Evolutionary conservation across 2,888 invertebrate species (phyloP), one percentile per base, ranked within the genome.

Genomic region (Archaeoteleia sp.): DNA sequence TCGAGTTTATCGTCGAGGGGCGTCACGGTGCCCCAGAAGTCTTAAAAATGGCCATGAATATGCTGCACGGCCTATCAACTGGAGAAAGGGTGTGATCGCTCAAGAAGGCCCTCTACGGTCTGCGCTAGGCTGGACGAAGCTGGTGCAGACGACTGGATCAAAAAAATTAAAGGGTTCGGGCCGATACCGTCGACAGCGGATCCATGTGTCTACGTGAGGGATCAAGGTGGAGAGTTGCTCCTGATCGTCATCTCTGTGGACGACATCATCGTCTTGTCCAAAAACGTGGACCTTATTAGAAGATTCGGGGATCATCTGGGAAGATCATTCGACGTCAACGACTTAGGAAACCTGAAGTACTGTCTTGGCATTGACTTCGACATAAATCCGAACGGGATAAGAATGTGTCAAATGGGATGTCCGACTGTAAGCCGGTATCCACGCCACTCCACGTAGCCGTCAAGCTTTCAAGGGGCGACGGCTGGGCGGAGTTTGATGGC

Each of bases 351-450:
- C 0, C 29, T 55, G 0, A 37, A 9, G 2, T 23, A 32, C 8
- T 57, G 57, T 14, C 10, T 57, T 1, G 57, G 57, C 7, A 57
- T 57, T 7, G 57, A 57, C 7, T 57, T 57, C 12, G 12, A 4
- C 9, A n/a, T n/a, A n/a, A n/a, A n/a, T n/a, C n/a, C n/a, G n/a
- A n/a, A n/a, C n/a, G 55, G 54, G 10, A 35, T 43, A 6, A 29
- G 23, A n/a, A 35, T 55, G 1, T n/a, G 15, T 9, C 43, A 55
- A 8, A 40, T 27, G 35, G 35, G 6, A 35, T 49, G 13, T 10
- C 23, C 2, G 25, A 49, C 0, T 49, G 48, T 13, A 49, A 49
- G 1, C 48, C 34, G 1, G 32, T 42, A 1, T 42, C 42, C n/a
- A 27, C 42, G n/a, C 40, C 42, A 3, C 10, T 60, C 6, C 39